phyloP scores from a whole-genome alignment of 2,888 invertebrate species.

The Dinocampus coccinellae region DNA sequence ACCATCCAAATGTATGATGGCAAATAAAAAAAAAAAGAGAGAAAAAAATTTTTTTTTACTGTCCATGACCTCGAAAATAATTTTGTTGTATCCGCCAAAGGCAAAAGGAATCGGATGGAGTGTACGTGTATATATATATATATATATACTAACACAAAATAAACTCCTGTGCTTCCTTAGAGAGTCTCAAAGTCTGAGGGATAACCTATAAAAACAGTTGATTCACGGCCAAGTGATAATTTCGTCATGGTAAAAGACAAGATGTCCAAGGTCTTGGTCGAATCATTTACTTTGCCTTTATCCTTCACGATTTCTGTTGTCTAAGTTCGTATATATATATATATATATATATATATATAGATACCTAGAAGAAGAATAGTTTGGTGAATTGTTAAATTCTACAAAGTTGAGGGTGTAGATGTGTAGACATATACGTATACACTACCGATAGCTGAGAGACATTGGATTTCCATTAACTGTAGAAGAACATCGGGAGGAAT shows the following conservation, averaged over 20 bases:
- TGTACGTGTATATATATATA: too few species aligned
- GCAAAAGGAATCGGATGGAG: background rate
- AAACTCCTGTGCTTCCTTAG: background rate
- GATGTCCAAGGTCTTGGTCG: slow-evolving; percentile 40
- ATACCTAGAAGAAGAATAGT: slow-evolving; percentile 10
- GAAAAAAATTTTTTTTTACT: background rate
- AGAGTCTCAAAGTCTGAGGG: background rate
- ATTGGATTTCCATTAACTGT: slow-evolving; percentile 36
- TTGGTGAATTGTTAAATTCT: background rate
- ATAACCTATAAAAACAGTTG: slow-evolving; percentile 25
- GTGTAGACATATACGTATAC: too few species aligned
- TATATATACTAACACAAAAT: background rate
- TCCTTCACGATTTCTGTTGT: background rate
- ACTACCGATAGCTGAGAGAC: slow-evolving; percentile 14
- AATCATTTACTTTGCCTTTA: slow-evolving; percentile 8
- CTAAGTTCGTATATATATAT: background rate
- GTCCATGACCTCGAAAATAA: background rate
- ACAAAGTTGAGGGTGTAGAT: slow-evolving; percentile 16
- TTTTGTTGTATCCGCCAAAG: background rate
- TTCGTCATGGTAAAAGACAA: slow-evolving; percentile 34
- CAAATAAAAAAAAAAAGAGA: too few species aligned
- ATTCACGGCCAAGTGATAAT: slow-evolving; percentile 44
- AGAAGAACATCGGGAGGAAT: slow-evolving; percentile 31
- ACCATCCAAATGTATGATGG: background rate
- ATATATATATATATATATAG: background rate